These are phyloP conservation scores for Pseudomyrmex gracilis DNA, from an alignment of 1,140 invertebrate species.

Conservation along the genomic window DNA sequence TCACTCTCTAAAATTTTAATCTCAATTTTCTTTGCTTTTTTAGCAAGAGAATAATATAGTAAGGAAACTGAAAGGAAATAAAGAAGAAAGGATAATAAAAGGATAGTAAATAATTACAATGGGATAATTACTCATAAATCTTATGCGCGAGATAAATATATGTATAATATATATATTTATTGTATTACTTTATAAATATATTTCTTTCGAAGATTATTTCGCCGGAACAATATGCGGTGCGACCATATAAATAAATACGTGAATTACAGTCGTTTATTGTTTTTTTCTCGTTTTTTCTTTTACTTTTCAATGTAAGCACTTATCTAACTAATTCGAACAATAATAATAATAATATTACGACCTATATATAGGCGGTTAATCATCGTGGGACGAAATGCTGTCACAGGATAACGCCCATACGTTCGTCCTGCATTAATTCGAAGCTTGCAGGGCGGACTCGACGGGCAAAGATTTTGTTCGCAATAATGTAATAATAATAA, in stretches of 20 bases:
- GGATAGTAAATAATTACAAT: no score
- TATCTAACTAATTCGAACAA: constrained; percentile 59
- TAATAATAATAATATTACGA: constrained; percentile 39
- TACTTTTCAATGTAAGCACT: constrained; percentile 55
- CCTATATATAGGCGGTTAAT: no score
- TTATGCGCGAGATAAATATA: constrained; percentile 12
- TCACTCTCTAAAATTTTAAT: no score
- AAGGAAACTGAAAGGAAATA: not conserved
- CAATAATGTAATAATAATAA: constrained; percentile 32
- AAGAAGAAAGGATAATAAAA: no score
- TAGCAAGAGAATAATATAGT: not conserved
- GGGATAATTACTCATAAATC: not conserved
- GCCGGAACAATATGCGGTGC: constrained; percentile 53
- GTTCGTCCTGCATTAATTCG: no score
- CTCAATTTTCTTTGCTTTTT: no score
- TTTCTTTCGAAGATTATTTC: constrained; percentile 52
- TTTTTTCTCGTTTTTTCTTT: constrained; percentile 13
- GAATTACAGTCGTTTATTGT: constrained; percentile 41
- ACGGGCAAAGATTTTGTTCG: no score
- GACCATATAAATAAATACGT: constrained; percentile 55
- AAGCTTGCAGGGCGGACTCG: no score
- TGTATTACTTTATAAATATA: constrained; percentile 57
- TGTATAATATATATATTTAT: constrained; percentile 57
- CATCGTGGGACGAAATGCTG: no score
- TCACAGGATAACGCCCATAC: no score